Conservation (phyloP, 2,797 vertebrate genomes). For the Amphiprion clarkii region DNA sequence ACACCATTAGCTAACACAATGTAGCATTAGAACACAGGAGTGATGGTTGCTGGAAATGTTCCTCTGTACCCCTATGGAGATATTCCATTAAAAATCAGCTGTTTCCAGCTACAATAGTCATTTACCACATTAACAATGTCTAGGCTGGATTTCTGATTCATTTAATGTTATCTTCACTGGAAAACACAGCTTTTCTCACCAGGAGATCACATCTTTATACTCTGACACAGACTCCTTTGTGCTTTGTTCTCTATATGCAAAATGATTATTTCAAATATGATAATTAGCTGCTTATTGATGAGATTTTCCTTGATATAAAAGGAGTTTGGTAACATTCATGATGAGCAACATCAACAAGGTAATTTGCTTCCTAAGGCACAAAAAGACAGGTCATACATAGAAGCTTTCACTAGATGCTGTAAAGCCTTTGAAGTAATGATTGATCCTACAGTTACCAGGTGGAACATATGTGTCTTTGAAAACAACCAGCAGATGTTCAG, state of each 20-base stretch:
- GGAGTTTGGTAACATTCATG: slow-evolving; percentile 9
- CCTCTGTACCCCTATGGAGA: no score
- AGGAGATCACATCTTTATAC: neutral
- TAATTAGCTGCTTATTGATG: neutral
- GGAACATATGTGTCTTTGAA: slow-evolving; percentile 19
- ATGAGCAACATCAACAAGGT: slow-evolving; percentile 6
- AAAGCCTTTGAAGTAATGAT: slow-evolving; percentile 26
- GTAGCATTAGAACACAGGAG: no score
- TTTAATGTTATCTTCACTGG: no score
- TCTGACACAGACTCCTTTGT: neutral
- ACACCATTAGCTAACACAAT: no score
- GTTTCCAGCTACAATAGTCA: no score
- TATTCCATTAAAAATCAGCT: no score
- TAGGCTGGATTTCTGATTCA: no score
- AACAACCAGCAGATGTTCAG: slow-evolving; percentile 44
- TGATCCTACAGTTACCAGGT: slow-evolving; percentile 36
- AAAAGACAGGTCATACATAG: slow-evolving; percentile 23
- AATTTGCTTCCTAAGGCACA: slow-evolving; percentile 36
- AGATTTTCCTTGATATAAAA: neutral
- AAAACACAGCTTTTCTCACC: neutral
- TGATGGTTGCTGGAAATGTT: no score
- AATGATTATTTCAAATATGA: neutral
- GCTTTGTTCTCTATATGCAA: neutral
- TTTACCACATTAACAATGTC: no score
- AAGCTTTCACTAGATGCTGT: neutral